Base-by-base conservation (phyloP, 2,888 invertebrate genomes). In the Drosophila paramelanica region DNA sequence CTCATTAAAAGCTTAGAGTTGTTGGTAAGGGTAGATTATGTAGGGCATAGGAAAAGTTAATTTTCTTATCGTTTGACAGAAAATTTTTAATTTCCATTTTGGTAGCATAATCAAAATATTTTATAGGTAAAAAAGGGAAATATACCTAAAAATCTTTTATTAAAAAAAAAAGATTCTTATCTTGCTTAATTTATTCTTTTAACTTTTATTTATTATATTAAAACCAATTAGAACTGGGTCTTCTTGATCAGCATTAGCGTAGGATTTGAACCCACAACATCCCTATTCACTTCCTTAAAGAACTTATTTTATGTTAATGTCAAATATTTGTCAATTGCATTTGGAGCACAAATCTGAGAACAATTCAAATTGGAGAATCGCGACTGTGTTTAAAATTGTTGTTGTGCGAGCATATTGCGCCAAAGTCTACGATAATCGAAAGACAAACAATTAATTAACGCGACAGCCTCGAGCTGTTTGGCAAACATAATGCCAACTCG, bases 361-460 rank as follows among this genome's bases (percentile, higher is more conserved):
- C 31, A n/a, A 31, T 41, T 13, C 36, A 36, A 65, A 53, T 59
- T 55, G 51, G 13, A 39, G 42, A 51, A n/a, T 5, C 43, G 49
- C 42, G 14, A 39, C 36, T 49, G 14, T n/a, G 1, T 51, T 36
- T 8, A 31, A 6, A 31, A 10, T 50, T 47, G 5, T 14, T 43
- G 45, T 41, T 59, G 43, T 33, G 3, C 8, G 43, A 36, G 36
- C 39, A n/a, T 52, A 39, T 60, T 45, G 39, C 23, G 31, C 42
- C 17, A 17, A 50, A 68, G 61, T 75, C 75, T 39, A 38, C 33
- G 67, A 71, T 84, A 82, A 84, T 86, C 82, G 67, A 64, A 65
- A 70, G 67, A 70, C 79, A 82, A 86, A 82, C 79, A 87, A 87
- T 84, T 82, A 85, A 82, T 85, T 82, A 84, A 77, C 67, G 81